Base-by-base conservation (phyloP, 1,140 invertebrate genomes). In the Doryteuthis pealeii region DNA sequence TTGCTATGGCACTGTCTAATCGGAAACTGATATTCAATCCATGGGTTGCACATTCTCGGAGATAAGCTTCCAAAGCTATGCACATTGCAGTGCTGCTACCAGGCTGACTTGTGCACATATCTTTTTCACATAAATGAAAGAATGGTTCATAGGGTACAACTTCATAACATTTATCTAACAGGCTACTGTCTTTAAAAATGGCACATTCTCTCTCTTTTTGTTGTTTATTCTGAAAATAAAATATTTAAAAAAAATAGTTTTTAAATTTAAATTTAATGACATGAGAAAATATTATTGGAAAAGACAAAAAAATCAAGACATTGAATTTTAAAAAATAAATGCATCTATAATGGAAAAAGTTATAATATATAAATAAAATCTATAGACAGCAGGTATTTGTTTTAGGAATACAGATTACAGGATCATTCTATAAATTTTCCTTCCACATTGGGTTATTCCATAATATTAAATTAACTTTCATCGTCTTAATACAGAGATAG, bases 211-310 rank as follows among this genome's bases (percentile, higher is more conserved):
- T 30, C 6, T 32, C 32, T 31, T 31, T 33, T 30, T 31, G 66
- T 68, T 68, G 8, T 33, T 30, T 68, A 33, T 68, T 68, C 66
- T 68, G 66, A 68, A 68, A 32, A 30, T 28, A 31, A 66, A 66
- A 12, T 18, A 31, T 26, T 66, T n/a, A n/a, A n/a, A n/a, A n/a
- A n/a, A n/a, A 54, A 54, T n/a, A 54, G n/a, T 14, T n/a, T 14
- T 54, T n/a, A 54, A 12, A 54, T n/a, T n/a, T 14, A 54, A 54
- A 12, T 54, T 14, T 54, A 54, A n/a, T 14, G 49, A 54, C 12
- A 54, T 12, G n/a, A n/a, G 15, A 30, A 62, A 30, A 62, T 5
- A 62, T 4, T 26, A 30, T 3, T 62, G 4, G 58, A 62, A 30
- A 62, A 30, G 15, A 30, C 3, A 30, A 62, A 30, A 62, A 30